Evolutionary conservation across 2,797 vertebrate species (phyloP), one percentile per base, ranked within the genome.

Genomic region (Siniperca scherzeri): DNA sequence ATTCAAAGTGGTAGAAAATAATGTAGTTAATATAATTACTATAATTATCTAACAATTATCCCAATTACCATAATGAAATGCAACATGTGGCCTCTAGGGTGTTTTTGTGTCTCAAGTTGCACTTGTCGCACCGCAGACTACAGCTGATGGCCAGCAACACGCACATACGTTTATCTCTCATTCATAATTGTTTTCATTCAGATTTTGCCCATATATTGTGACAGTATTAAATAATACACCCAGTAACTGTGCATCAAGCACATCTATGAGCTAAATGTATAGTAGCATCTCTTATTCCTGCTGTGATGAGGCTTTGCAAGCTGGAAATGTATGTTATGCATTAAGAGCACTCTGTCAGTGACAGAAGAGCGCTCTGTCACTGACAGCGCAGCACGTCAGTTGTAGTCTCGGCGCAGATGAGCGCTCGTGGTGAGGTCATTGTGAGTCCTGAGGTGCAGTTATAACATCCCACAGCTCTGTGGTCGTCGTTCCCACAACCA

Each of bases 381-480:
- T 30, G 30, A 30, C 71, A 21, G 80, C 56, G 22, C 81, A 74
- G 80, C 75, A 38, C 79, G 77, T 89, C 84, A 78, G 77, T 61
- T 22, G 80, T 67, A 72, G 82, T 80, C 56, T 82, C 64, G 21
- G 76, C 53, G 77, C 82, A 72, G 86, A 89, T 77, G 83, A 80
- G 81, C 86, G 56, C 87, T 90, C 25, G 25, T 0, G 68, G 84
- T 88, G 89, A 92, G 88, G 90, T 92, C 89, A 91, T 64, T 11
- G 84, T 27, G 69, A 83, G 75, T 85, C 84, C 91, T 66, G 89
- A 88, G 89, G 85, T 78, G 78, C 90, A 69, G 81, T 30, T 7
- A 68, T 19, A 78, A 83, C 83, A 78, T 90, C 91, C 90, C 91
- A 80, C 76, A 81, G 87, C 84, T 56, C 87, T 80, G 87, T 27